These are phyloP conservation scores for Otis tarda DNA, from an alignment of 2,113 vertebrate species.

Conservation along the genomic window DNA sequence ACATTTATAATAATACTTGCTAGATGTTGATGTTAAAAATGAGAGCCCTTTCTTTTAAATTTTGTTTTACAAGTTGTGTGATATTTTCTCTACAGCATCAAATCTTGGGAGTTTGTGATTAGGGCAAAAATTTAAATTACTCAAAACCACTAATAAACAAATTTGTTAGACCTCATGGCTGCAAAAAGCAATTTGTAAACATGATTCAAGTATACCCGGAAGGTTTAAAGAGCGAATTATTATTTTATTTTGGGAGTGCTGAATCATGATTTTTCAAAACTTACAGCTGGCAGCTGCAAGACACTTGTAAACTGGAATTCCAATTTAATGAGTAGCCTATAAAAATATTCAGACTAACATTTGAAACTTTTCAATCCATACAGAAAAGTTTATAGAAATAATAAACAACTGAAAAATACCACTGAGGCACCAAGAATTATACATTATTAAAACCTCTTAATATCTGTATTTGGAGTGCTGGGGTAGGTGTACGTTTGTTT, in stretches of 20 bases:
- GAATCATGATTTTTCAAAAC: conserved; percentile 15
- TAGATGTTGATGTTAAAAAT: neutral
- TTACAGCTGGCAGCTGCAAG: conserved; percentile 16
- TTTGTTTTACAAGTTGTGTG: rapidly evolving
- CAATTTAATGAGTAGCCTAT: neutral
- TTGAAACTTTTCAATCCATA: neutral
- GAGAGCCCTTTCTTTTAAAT: neutral
- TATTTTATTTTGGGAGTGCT: conserved; percentile 29
- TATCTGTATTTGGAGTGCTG: neutral
- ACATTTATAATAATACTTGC: neutral
- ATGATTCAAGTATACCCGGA: neutral
- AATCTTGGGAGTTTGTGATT: neutral
- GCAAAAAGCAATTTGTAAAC: neutral
- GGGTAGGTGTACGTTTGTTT: neutral
- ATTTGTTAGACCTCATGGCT: neutral
- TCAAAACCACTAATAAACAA: neutral
- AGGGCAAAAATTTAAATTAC: neutral
- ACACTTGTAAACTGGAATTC: conserved; percentile 1
- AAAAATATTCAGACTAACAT: neutral
- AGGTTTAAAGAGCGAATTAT: neutral
- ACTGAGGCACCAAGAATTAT: neutral
- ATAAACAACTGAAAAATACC: neutral
- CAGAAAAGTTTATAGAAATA: neutral
- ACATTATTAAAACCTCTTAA: neutral
- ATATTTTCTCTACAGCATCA: neutral